Evolutionary conservation across 2,888 invertebrate species (phyloP), one percentile per base, ranked within the genome.

Genomic region (Brachyptera risi): DNA sequence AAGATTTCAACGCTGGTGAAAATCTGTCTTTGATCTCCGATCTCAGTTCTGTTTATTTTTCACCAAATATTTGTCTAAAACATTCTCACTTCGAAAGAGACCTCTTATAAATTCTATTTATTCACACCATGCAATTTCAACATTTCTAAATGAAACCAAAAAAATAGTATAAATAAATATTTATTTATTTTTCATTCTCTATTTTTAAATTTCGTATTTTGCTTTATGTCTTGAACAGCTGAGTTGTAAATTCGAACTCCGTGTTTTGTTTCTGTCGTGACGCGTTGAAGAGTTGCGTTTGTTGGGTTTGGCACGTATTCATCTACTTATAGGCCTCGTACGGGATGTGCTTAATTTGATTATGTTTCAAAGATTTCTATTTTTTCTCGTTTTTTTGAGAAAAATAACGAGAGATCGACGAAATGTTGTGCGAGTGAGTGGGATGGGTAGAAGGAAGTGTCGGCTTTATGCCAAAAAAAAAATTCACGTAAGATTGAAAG

Each of bases 341-440:
- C 47, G 47, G 47, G 47, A 47, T 47, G 54, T 54, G 54, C 35
- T 35, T 54, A 17, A 54, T 37, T 54, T 54, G 35, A 35, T 54
- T 21, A 54, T 54, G 54, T 54, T 54, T 54, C 35, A 15, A 19
- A 37, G 35, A 37, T 54, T 54, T 54, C 35, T 47, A 9, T 31
- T 42, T 42, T 3, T n/a, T n/a, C n/a, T n/a, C n/a, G n/a, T n/a
- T n/a, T n/a, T n/a, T n/a, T n/a, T n/a, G n/a, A n/a, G n/a, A n/a
- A n/a, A n/a, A n/a, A 42, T 19, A 54, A 31, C 17, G 13, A 35
- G n/a, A 37, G 54, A 54, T 35, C 35, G 54, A 35, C 54, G 54
- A 35, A 54, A 54, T 23, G 54, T 35, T 54, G 35, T 35, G 19
- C 19, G 35, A 21, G 54, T 35, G 19, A 54, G 54, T 54, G 35